phyloP scores from a whole-genome alignment of 2,888 invertebrate species.

The Perithous albicinctus region DNA sequence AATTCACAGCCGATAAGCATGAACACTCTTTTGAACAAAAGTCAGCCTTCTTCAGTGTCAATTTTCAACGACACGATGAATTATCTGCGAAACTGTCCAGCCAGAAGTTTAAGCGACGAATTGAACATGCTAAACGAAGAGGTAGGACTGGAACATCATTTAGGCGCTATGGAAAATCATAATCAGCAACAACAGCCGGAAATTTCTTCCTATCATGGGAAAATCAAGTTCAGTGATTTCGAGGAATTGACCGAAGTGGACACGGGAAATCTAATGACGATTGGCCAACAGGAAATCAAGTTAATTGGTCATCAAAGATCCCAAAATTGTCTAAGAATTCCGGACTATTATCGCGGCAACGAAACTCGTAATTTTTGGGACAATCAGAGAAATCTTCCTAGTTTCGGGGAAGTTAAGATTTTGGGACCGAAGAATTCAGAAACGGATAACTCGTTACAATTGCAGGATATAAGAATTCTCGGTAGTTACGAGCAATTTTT shows the following conservation, averaged over 20 bases:
- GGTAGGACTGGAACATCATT: conserved; percentile 24
- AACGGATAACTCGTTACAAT: conserved; percentile 68
- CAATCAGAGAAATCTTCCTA: conserved; percentile 58
- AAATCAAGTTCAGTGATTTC: conserved; percentile 74
- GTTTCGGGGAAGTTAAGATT: conserved; percentile 73
- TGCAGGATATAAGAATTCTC: conserved; percentile 78
- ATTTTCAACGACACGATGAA: conserved; percentile 75
- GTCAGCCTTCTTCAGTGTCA: conserved; percentile 69
- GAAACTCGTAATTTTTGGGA: conserved; percentile 60
- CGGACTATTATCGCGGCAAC: conserved; percentile 57
- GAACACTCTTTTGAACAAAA: conserved; percentile 71
- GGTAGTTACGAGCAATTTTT: conserved; percentile 78
- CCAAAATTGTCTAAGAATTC: conserved; percentile 25
- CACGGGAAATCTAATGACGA: conserved; percentile 64
- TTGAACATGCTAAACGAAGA: conserved; percentile 70
- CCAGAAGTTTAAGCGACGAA: conserved; percentile 72
- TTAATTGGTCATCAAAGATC: conserved; percentile 57
- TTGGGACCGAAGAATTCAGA: conserved; percentile 74
- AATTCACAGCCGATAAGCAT: conserved; percentile 57
- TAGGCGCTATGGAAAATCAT: conserved; percentile 3
- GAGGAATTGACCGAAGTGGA: conserved; percentile 69
- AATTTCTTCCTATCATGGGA: conserved; percentile 46
- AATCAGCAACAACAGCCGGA: conserved; percentile 38
- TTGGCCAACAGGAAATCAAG: conserved; percentile 64
- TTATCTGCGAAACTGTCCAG: conserved; percentile 74